phyloP scores from a whole-genome alignment of 2,113 vertebrate genomes.

The Nipponia nippon region DNA sequence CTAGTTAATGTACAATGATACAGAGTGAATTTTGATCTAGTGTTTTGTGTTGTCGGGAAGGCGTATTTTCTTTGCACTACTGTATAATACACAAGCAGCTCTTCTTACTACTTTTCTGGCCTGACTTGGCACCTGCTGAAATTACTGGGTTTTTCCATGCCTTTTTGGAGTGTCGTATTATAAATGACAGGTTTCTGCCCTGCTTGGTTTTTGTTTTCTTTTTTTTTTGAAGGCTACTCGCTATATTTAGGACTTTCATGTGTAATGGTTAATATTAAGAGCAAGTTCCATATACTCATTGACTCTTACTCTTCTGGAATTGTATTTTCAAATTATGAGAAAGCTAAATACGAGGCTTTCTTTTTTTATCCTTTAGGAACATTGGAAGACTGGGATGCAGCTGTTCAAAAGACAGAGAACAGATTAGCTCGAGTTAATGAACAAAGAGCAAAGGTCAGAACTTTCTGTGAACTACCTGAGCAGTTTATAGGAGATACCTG shows the following conservation, averaged over 20 bases:
- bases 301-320: background rate
- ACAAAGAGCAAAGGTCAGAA: slow-evolving; percentile 86
- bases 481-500: background rate
- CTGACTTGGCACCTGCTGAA: background rate
- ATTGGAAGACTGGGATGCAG: slow-evolving; percentile 93
- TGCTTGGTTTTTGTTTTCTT: background rate
- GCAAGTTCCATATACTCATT: background rate
- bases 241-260: background rate
- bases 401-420: slow-evolving; percentile 90
- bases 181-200: background rate
- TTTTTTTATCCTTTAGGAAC: slow-evolving; percentile 73
- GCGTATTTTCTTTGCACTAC: background rate
- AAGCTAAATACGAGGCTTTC: background rate
- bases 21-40: background rate
- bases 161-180: background rate
- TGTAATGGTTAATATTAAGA: background rate
- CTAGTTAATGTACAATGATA: background rate
- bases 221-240: background rate
- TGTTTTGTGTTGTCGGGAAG: background rate
- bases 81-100: background rate
- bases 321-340: background rate
- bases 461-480: background rate
- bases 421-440: slow-evolving; percentile 87
- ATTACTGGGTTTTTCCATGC: background rate
- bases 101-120: background rate